Evolutionary conservation across 2,797 vertebrate genomes (phyloP).

Genomic region (Dermochelys coriacea): DNA sequence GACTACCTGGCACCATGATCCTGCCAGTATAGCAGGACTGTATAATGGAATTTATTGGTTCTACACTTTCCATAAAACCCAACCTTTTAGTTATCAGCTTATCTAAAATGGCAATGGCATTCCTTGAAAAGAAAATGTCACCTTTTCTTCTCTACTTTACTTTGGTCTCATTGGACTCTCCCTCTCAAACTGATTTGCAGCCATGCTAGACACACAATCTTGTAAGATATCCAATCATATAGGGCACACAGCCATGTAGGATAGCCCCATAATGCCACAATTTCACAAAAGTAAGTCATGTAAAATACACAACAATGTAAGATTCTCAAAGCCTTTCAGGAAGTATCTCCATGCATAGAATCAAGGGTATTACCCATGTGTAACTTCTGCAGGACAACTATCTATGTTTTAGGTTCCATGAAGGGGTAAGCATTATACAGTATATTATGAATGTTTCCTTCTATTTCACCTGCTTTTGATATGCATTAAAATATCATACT

Average conservation of each 20-base stretch:
- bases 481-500: neutral
- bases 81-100: neutral
- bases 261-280: neutral
- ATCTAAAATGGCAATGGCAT: neutral
- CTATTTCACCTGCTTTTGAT: neutral
- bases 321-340: neutral
- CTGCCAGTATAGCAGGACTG: neutral
- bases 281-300: neutral
- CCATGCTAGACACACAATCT: neutral
- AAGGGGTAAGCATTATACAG: neutral
- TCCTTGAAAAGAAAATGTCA: neutral
- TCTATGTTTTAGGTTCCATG: neutral
- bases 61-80: neutral
- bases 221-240: neutral
- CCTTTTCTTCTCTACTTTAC: neutral
- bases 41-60: neutral
- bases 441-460: neutral
- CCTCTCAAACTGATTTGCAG: neutral
- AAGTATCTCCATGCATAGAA: neutral
- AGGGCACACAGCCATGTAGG: neutral
- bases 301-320: neutral
- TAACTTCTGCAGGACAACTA: neutral
- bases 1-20: neutral
- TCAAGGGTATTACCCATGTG: neutral
- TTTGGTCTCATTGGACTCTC: neutral